Evolutionary conservation across 2,113 vertebrate genomes (phyloP).

Genomic region (Aix galericulata): DNA sequence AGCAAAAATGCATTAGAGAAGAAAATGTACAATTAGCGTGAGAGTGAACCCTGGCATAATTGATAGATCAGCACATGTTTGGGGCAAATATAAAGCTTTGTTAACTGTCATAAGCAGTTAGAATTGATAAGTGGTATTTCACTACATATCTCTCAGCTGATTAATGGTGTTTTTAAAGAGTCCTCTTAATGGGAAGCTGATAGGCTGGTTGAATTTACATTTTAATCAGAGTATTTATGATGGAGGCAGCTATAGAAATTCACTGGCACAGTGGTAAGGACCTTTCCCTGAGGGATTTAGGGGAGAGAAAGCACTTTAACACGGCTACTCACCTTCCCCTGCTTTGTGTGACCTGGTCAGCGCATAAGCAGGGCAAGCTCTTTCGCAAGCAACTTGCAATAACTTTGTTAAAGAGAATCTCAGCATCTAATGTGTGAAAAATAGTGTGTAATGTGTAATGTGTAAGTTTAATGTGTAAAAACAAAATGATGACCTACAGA

Average conservation of each 20-base stretch:
- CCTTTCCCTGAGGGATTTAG: conserved; percentile 54
- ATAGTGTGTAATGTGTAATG: no score
- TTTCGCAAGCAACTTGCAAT: background rate
- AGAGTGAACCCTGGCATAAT: conserved; percentile 89
- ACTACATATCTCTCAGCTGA: conserved; percentile 90
- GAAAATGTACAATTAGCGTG: conserved; percentile 99
- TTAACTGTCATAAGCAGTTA: conserved; percentile 99
- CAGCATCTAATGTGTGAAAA: background rate
- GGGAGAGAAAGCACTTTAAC: conserved; percentile 29
- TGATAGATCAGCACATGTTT: conserved; percentile 97
- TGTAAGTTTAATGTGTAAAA: no score
- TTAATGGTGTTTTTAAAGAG: conserved; percentile 97
- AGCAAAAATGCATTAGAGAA: conserved; percentile 98
- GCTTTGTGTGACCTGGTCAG: conserved; percentile 36
- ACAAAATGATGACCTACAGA: background rate
- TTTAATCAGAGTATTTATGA: conserved; percentile 95
- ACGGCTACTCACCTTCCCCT: conserved; percentile 48
- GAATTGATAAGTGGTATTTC: conserved; percentile 97
- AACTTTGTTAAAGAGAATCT: background rate
- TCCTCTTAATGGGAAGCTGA: conserved; percentile 93
- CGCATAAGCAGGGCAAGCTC: background rate
- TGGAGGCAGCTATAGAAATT: conserved; percentile 80
- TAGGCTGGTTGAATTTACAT: conserved; percentile 97
- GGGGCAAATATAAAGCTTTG: conserved; percentile 97
- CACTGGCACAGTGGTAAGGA: conserved; percentile 74